phyloP scores from a whole-genome alignment of 2,888 invertebrate species.

The Coelopa pilipes region DNA sequence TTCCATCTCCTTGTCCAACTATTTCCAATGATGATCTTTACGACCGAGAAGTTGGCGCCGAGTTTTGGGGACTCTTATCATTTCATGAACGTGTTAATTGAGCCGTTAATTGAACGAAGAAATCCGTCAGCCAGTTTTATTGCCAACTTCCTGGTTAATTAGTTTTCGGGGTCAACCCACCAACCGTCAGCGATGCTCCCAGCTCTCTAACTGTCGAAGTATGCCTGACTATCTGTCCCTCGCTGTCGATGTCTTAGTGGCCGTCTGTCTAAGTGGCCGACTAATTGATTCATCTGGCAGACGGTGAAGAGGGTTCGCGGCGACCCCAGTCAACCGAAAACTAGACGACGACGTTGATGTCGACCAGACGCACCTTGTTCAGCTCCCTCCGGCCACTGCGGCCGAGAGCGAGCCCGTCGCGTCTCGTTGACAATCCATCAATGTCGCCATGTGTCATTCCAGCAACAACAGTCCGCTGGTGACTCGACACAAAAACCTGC shows the following conservation, averaged over 20 bases:
- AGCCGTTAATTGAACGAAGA: not conserved
- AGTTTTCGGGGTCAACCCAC: not conserved
- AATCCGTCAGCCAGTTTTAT: not conserved
- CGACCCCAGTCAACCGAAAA: not conserved
- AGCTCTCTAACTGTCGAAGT: too few species aligned
- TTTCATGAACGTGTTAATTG: slow-evolving; percentile 1
- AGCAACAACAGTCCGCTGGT: slow-evolving; percentile 3
- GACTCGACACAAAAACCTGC: slow-evolving; percentile 5
- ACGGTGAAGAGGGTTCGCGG: not conserved
- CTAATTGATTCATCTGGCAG: slow-evolving; percentile 6
- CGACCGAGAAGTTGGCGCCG: not conserved
- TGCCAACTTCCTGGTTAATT: slow-evolving; percentile 4
- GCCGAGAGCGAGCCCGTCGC: too few species aligned
- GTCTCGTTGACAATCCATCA: slow-evolving; percentile 6
- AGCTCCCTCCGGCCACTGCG: too few species aligned
- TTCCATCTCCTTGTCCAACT: too few species aligned
- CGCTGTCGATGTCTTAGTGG: too few species aligned
- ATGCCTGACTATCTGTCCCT: too few species aligned
- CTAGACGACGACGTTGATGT: not conserved
- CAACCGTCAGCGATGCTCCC: not conserved
- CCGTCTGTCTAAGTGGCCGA: too few species aligned
- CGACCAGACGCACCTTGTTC: too few species aligned
- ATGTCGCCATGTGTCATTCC: slow-evolving; percentile 1
- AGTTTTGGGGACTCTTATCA: not conserved
- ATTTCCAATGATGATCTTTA: not conserved